Conservation (phyloP, 2,888 invertebrate species). For the Plusia festucae region DNA sequence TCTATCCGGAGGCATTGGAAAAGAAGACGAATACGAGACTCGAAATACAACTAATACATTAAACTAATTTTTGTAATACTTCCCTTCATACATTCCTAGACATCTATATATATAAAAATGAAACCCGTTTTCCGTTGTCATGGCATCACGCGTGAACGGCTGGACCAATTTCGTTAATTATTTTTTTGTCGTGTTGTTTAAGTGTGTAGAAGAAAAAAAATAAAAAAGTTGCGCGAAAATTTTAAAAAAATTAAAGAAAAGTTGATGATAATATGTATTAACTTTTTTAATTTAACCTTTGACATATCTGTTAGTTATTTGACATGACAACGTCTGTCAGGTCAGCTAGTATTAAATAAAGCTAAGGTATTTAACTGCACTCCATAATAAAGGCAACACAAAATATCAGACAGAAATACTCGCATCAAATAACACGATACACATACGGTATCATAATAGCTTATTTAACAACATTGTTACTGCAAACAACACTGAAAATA, state of each 20-base stretch:
- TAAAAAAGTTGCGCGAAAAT: no score
- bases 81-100: neutral
- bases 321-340: no score
- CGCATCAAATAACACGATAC: constrained; percentile 18
- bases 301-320: no score
- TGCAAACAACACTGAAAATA: constrained; percentile 33
- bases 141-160: no score
- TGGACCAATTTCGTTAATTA: no score
- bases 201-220: no score
- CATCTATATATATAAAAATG: no score
- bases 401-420: constrained; percentile 29
- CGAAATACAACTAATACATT: neutral
- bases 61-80: neutral
- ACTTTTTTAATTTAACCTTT: no score
- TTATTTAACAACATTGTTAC: constrained; percentile 40
- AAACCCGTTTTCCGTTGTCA: no score
- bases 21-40: neutral
- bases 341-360: neutral
- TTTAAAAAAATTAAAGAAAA: no score
- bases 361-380: neutral
- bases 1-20: constrained; percentile 6
- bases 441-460: constrained; percentile 36
- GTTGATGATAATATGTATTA: no score
- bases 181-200: no score
- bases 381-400: constrained; percentile 9